These are phyloP conservation scores for Drosophila funebris DNA, from an alignment of 1,140 invertebrate species.

Conservation along the genomic window DNA sequence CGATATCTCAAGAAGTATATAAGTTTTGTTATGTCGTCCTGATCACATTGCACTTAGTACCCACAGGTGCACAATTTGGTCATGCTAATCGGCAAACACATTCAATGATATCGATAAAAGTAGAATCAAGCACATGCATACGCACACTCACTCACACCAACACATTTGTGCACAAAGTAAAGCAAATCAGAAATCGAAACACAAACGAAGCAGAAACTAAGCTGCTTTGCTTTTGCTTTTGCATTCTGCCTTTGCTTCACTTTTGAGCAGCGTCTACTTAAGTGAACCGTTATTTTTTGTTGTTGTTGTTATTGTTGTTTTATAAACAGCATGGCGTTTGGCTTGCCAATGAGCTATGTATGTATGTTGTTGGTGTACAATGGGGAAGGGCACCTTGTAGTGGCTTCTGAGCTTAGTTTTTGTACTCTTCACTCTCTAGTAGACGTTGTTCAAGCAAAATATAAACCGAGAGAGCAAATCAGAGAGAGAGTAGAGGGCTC, in stretches of 20 bases:
- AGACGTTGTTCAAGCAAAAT: not conserved
- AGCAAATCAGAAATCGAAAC: slow-evolving; percentile 14
- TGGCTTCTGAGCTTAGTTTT: slow-evolving; percentile 1
- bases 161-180: not conserved
- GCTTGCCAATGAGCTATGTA: not conserved
- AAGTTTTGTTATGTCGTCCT: too few species aligned
- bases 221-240: slow-evolving; percentile 29
- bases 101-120: slow-evolving; percentile 57
- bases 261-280: slow-evolving; percentile 34
- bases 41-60: too few species aligned
- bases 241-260: slow-evolving; percentile 6
- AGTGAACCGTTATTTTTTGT: slow-evolving; percentile 16
- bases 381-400: too few species aligned
- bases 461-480: not conserved
- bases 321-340: slow-evolving; percentile 18
- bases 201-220: slow-evolving; percentile 30
- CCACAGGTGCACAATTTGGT: slow-evolving; percentile 33
- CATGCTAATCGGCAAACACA: slow-evolving; percentile 65
- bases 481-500: not conserved
- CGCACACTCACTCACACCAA: not conserved
- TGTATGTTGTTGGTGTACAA: too few species aligned
- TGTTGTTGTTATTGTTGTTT: slow-evolving; percentile 16
- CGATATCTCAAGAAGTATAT: too few species aligned
- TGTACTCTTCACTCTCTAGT: slow-evolving; percentile 34
- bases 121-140: slow-evolving; percentile 8